Percentiles rank a stretch among this genome's conserved stretches.
Conservation (phyloP, 2,888 invertebrate genomes). For the Lomographa bimaculata region DNA sequence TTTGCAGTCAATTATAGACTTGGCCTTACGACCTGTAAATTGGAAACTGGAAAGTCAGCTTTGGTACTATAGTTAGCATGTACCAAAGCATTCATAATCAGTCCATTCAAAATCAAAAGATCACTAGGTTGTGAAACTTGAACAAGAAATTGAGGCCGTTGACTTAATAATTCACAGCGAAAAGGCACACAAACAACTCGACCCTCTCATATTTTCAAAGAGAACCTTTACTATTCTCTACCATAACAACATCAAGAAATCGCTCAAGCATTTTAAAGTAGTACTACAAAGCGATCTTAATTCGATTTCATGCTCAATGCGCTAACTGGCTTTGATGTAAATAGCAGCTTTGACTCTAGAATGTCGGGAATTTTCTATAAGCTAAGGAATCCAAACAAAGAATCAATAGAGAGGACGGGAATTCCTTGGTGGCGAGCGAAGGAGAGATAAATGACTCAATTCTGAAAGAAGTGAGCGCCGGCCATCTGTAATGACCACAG, state of each 20-base stretch:
- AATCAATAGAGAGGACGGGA: conserved; percentile 24
- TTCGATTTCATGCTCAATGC: conserved; percentile 39
- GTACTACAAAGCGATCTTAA: conserved; percentile 33
- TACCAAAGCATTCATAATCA: no score
- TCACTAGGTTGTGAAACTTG: neutral
- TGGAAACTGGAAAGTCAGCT: conserved; percentile 5
- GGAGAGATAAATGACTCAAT: conserved; percentile 51
- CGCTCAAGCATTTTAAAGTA: conserved; percentile 32
- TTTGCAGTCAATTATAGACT: conserved; percentile 14
- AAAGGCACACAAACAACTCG: neutral
- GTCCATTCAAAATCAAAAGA: neutral
- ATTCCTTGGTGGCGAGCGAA: conserved; percentile 25
- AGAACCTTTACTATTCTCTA: conserved; percentile 9
- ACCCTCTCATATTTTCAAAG: conserved; percentile 10
- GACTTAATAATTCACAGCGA: conserved; percentile 6
- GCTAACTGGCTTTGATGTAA: conserved; percentile 33
- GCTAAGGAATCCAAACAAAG: conserved; percentile 21
- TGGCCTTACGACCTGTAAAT: conserved; percentile 3
- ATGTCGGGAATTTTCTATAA: conserved; percentile 20
- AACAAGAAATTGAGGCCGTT: neutral
- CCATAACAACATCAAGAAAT: conserved; percentile 25
- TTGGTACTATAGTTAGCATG: no score
- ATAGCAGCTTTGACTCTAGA: conserved; percentile 25
- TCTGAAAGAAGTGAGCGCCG: conserved; percentile 37
- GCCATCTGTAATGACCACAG: conserved; percentile 41